phyloP scores from a whole-genome alignment of 2,888 invertebrate species.

The Zelleria hepariella region DNA sequence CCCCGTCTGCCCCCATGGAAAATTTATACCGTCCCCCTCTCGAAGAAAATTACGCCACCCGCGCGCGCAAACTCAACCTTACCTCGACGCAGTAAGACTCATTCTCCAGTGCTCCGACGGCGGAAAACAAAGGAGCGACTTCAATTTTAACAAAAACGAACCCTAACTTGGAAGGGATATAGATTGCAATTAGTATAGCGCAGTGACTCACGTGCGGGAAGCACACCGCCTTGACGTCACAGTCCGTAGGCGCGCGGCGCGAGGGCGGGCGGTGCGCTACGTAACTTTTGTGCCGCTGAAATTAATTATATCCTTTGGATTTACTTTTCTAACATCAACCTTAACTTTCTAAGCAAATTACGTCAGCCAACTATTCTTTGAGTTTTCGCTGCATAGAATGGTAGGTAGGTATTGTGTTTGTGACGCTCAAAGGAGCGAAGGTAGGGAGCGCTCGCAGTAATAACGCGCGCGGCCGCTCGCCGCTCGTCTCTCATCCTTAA shows the following conservation, averaged over 20 bases:
- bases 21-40: conserved; percentile 70
- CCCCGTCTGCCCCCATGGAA: conserved; percentile 70
- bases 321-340: background rate
- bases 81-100: conserved; percentile 31
- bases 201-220: conserved; percentile 57
- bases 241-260: conserved; percentile 29
- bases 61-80: conserved; percentile 36
- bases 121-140: conserved; percentile 61
- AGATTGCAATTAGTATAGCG: conserved; percentile 64
- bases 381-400: background rate
- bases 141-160: conserved; percentile 65
- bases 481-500: conserved; percentile 33
- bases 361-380: no score
- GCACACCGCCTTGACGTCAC: conserved; percentile 51
- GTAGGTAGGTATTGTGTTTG: background rate
- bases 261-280: conserved; percentile 17
- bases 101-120: conserved; percentile 24
- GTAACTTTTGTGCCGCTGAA: background rate
- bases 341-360: background rate
- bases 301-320: background rate
- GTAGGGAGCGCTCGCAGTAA: background rate
- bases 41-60: conserved; percentile 54
- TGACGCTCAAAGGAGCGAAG: background rate
- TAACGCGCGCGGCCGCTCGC: conserved; percentile 11
- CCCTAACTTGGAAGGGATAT: conserved; percentile 66